Percentiles rank a stretch among this genome's conserved stretches.
These are phyloP conservation scores for Torymus auratus DNA, from an alignment of 2,888 invertebrate species.

Conservation along the genomic window DNA sequence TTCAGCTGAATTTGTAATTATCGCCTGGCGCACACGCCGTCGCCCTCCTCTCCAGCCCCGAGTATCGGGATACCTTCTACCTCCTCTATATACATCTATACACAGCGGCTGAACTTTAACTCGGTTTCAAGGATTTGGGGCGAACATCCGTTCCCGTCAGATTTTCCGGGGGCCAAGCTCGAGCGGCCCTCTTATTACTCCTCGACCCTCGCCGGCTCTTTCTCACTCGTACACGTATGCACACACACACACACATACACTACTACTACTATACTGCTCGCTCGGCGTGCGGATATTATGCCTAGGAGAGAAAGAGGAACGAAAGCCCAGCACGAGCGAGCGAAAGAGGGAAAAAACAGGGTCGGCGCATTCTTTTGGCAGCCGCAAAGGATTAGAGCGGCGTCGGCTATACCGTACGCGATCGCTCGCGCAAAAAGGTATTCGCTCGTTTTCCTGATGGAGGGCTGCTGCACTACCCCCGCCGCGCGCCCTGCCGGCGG, in stretches of 20 bases:
- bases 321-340: not conserved
- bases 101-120: constrained; percentile 55
- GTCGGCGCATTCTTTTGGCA: constrained; percentile 21
- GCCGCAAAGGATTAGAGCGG: constrained; percentile 47
- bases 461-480: constrained; percentile 4
- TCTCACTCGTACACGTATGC: too few species aligned
- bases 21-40: too few species aligned
- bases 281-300: constrained; percentile 23
- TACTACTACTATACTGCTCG: too few species aligned
- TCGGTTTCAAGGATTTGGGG: constrained; percentile 62
- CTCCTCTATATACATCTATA: too few species aligned
- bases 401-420: not conserved
- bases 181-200: constrained; percentile 3
- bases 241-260: too few species aligned
- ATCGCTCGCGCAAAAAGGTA: constrained; percentile 53
- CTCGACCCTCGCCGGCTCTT: not conserved
- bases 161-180: constrained; percentile 61
- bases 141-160: constrained; percentile 62
- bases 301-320: not conserved
- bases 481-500: not conserved
- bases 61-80: too few species aligned
- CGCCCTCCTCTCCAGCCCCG: too few species aligned
- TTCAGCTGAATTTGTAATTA: constrained; percentile 13
- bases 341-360: not conserved
- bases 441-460: constrained; percentile 51